phyloP scores from a whole-genome alignment of 2,888 invertebrate species.

The Belgica antarctica region DNA sequence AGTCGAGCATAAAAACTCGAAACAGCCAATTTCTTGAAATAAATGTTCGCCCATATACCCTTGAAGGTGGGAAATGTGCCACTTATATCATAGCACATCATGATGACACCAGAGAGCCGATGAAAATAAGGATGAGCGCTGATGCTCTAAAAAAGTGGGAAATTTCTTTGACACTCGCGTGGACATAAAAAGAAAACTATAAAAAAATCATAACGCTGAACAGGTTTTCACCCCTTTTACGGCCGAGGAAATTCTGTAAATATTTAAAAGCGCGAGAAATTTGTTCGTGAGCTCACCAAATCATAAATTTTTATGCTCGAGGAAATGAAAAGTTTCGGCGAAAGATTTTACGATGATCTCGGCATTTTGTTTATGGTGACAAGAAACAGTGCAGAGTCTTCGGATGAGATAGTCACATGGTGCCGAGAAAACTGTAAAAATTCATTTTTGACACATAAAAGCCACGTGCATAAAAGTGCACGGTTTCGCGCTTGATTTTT shows the following conservation, averaged over 20 bases:
- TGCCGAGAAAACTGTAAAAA: constrained; percentile 35
- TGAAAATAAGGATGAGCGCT: neutral
- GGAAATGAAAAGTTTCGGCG: neutral
- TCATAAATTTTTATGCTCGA: neutral
- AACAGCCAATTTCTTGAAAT: too few relatives aligned
- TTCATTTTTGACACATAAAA: constrained; percentile 43
- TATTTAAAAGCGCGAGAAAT: constrained; percentile 15
- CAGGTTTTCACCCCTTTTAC: neutral
- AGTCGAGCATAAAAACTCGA: too few relatives aligned
- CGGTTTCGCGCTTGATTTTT: too few relatives aligned
- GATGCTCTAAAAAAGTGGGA: too few relatives aligned
- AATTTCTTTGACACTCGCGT: too few relatives aligned
- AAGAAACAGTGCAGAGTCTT: neutral
- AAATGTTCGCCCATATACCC: neutral
- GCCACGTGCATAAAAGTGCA: neutral
- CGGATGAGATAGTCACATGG: too few relatives aligned
- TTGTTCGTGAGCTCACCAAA: neutral
- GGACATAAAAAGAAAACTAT: too few relatives aligned
- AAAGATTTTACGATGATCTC: constrained; percentile 18
- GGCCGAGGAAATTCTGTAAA: neutral
- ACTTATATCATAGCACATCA: constrained; percentile 31
- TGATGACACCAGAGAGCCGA: constrained; percentile 17
- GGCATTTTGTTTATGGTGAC: constrained; percentile 1
- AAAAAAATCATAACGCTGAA: constrained; percentile 21
- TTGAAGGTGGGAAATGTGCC: neutral